Conservation (phyloP, 2,888 invertebrate genomes). For the Dynastes grantii region DNA sequence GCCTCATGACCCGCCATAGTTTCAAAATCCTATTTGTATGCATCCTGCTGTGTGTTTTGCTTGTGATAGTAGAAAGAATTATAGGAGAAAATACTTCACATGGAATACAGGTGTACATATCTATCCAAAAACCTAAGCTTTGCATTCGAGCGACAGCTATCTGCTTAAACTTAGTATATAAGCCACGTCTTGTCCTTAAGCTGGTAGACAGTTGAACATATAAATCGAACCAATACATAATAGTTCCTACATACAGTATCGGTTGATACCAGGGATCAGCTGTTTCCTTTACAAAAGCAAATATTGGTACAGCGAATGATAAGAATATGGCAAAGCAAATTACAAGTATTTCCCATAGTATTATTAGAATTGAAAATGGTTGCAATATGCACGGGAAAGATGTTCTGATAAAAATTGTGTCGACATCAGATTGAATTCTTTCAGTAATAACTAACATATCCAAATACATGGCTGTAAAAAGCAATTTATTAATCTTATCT, state of each 20-base stretch:
- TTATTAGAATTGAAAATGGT: conserved; percentile 50
- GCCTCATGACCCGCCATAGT: conserved; percentile 48
- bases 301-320: conserved; percentile 32
- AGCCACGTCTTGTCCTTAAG: conserved; percentile 47
- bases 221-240: conserved; percentile 51
- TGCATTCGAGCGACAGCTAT: conserved; percentile 52
- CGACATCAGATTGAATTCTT: conserved; percentile 52
- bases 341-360: conserved; percentile 53
- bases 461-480: conserved; percentile 54
- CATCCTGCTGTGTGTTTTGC: conserved; percentile 41
- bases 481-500: conserved; percentile 48
- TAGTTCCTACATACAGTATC: conserved; percentile 27
- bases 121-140: conserved; percentile 48
- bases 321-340: conserved; percentile 46
- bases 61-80: conserved; percentile 35
- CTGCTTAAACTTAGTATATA: conserved; percentile 44
- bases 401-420: conserved; percentile 53
- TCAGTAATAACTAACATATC: conserved; percentile 56
- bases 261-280: conserved; percentile 33
- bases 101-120: conserved; percentile 53
- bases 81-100: conserved; percentile 54
- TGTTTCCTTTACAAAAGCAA: conserved; percentile 14
- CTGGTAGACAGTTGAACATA: conserved; percentile 54
- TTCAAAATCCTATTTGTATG: conserved; percentile 54
- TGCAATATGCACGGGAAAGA: conserved; percentile 55